Evolutionary conservation across 2,888 invertebrate species (phyloP).

Genomic region (Xestoiulus laeticollis): DNA sequence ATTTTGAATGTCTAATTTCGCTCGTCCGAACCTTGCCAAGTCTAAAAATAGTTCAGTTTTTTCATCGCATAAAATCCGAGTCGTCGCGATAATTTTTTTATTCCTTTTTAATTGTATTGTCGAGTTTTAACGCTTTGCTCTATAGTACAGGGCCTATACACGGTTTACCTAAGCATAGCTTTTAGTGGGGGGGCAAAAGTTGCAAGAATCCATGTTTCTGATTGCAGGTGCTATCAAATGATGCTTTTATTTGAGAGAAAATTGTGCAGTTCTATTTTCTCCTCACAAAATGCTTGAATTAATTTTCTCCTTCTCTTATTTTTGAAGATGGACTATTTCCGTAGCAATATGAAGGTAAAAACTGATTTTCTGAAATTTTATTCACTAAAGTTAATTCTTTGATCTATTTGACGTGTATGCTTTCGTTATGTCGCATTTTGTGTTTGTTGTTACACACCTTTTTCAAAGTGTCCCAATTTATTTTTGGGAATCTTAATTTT

Average conservation of each 20-base stretch:
- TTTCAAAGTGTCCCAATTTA: background rate
- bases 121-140: background rate
- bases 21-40: background rate
- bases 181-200: background rate
- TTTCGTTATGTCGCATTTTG: background rate
- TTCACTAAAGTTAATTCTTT: constrained; percentile 18
- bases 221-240: background rate
- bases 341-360: constrained; percentile 43
- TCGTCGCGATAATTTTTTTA: background rate
- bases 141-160: background rate
- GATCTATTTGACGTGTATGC: constrained; percentile 11
- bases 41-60: constrained; percentile 24
- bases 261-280: constrained; percentile 6
- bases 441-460: background rate
- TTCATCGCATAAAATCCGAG: background rate
- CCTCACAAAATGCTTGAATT: constrained; percentile 40
- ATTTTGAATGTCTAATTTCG: constrained; percentile 17
- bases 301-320: constrained; percentile 36
- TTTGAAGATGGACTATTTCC: constrained; percentile 43
- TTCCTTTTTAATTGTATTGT: background rate
- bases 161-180: background rate
- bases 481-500: background rate
- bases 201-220: background rate
- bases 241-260: background rate
- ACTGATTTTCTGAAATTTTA: constrained; percentile 39